Conservation (phyloP, 1,140 invertebrate species). For the Chrysomallon squamiferum region DNA sequence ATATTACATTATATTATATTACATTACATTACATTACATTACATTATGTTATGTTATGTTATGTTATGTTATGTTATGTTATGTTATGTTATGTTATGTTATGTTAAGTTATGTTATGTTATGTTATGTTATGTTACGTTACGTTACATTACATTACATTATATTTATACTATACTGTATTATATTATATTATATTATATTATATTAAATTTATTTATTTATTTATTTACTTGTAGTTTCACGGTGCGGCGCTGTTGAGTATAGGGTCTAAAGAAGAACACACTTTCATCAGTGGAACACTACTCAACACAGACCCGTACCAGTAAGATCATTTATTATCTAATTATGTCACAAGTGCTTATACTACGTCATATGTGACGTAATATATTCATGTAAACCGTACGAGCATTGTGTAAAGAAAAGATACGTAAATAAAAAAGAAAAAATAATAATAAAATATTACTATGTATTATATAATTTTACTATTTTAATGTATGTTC, state of each 20-base stretch:
- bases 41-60: too few relatives aligned
- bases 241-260: neutral
- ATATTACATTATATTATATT: too few relatives aligned
- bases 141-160: neutral
- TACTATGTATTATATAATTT: neutral
- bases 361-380: neutral
- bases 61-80: neutral
- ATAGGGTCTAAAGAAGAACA: neutral
- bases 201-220: neutral
- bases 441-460: neutral
- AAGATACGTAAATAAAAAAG: neutral
- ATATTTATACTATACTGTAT: neutral
- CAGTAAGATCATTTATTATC: neutral
- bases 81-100: neutral
- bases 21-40: too few relatives aligned
- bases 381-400: neutral
- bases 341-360: neutral
- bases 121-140: neutral
- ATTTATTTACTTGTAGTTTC: neutral
- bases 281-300: neutral
- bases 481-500: neutral
- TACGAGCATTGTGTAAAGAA: neutral
- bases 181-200: neutral
- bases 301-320: neutral
- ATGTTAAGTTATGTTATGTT: neutral